Base-by-base conservation (phyloP, 2,888 invertebrate genomes). In the Biston betularia region DNA sequence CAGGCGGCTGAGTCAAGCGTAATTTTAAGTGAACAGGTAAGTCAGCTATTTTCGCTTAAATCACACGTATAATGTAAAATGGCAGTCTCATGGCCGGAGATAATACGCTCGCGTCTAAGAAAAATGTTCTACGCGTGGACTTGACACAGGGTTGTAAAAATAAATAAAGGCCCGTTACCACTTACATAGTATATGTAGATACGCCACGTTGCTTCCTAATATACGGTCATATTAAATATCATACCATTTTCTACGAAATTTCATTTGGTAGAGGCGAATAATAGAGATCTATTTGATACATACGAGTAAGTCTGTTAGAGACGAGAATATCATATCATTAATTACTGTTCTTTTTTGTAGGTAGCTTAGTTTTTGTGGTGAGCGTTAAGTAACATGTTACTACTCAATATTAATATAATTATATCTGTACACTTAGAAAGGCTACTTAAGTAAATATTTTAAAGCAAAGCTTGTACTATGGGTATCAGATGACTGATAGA, bases 61-160 rank as follows among this genome's bases (percentile, higher is more conserved):
- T 80, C 78, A 75, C 70, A 72, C 68, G 65, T 79, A 81, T 11
- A 38, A 82, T 81, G 79, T 83, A 78, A 79, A 80, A 71, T 75
- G 81, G 79, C 83, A 82, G 80, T 73, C 77, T 72, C 83, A 81
- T 77, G 76, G 78, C 83, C 80, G 80, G 75, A 84, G 85, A 87
- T 87, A 87, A 86, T 84, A 81, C 85, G 81, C 74, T 78, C 76
- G 79, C 81, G 75, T 79, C 74, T 75, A 76, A 88, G 87, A 88
- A 83, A 88, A 89, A 89, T 88, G 87, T 79, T 80, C 78, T 69
- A 72, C 75, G 85, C 83, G 83, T 88, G 88, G 84, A 82, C 84
- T 84, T 87, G 88, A 88, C 88, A 83, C 71, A 79, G 77, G 83
- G 83, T 76, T 85, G 86, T 87, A 86, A 87, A 87, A 87, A 87